Conservation (phyloP, 2,113 vertebrate species). For the Cephalopterus ornatus region DNA sequence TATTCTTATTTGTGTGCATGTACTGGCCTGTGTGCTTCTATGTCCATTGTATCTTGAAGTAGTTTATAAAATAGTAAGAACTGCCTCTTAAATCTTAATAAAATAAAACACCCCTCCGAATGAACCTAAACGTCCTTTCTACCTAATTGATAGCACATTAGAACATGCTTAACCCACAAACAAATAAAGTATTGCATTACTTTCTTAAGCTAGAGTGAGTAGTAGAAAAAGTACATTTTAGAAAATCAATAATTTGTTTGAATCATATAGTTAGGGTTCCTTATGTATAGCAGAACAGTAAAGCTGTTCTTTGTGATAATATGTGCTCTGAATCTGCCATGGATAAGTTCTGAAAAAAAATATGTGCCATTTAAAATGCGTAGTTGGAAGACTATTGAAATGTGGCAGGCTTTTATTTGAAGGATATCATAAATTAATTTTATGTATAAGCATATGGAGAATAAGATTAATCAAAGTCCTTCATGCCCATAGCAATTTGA, state of each 20-base stretch:
- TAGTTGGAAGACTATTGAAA: conserved; percentile 7
- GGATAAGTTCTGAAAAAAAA: background rate
- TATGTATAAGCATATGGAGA: background rate
- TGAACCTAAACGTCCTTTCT: background rate
- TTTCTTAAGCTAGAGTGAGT: background rate
- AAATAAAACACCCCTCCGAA: background rate
- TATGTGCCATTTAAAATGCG: background rate
- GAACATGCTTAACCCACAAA: background rate
- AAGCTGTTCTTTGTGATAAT: background rate
- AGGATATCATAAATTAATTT: background rate
- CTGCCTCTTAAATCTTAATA: background rate
- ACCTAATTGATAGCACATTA: background rate
- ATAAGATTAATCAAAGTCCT: background rate
- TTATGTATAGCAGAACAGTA: background rate
- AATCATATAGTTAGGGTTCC: background rate
- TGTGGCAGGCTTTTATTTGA: background rate
- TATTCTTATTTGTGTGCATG: background rate
- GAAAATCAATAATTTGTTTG: background rate
- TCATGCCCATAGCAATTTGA: background rate
- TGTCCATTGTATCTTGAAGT: background rate
- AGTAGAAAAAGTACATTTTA: background rate
- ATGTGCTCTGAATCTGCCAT: background rate
- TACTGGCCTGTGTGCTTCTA: background rate
- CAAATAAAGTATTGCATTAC: background rate
- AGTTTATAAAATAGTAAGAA: background rate